A percentile compares a stretch with the other conserved stretches of the same genome.
Conservation (phyloP, 2,888 invertebrate species). For the Rotaria magnacalcarata region DNA sequence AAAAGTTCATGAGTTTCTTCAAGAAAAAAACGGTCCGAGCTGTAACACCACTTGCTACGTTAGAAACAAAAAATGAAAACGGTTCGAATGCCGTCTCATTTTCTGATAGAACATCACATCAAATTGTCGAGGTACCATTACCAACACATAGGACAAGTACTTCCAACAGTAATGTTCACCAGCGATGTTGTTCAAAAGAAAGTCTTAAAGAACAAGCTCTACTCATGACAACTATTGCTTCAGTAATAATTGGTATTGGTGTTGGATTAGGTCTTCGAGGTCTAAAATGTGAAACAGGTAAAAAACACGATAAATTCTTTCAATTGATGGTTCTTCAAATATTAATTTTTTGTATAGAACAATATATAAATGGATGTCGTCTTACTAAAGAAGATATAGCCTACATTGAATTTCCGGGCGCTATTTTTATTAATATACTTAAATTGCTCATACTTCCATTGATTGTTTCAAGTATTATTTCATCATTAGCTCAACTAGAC, state of each 20-base stretch:
- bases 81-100: neutral
- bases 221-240: slow-evolving; percentile 35
- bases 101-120: neutral
- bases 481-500: slow-evolving; percentile 67
- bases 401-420: slow-evolving; percentile 66
- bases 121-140: neutral
- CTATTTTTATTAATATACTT: slow-evolving; percentile 67
- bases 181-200: slow-evolving; percentile 30
- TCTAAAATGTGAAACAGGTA: slow-evolving; percentile 31
- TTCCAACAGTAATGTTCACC: neutral
- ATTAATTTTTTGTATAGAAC: neutral
- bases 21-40: neutral
- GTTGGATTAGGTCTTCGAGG: slow-evolving; percentile 37
- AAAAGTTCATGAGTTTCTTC: neutral
- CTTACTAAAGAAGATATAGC: slow-evolving; percentile 36
- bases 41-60: neutral
- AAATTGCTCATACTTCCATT: slow-evolving; percentile 70
- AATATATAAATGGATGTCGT: slow-evolving; percentile 21
- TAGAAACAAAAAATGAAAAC: neutral
- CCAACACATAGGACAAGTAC: neutral
- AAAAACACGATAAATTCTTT: neutral
- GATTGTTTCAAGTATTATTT: slow-evolving; percentile 67
- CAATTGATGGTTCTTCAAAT: too few species aligned
- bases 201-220: slow-evolving; percentile 42
- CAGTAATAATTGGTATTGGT: slow-evolving; percentile 38